A percentile compares a stretch with the other conserved stretches of the same genome.
Evolutionary conservation across 2,888 invertebrate genomes (phyloP).

Genomic region (Morinoia aosen): DNA sequence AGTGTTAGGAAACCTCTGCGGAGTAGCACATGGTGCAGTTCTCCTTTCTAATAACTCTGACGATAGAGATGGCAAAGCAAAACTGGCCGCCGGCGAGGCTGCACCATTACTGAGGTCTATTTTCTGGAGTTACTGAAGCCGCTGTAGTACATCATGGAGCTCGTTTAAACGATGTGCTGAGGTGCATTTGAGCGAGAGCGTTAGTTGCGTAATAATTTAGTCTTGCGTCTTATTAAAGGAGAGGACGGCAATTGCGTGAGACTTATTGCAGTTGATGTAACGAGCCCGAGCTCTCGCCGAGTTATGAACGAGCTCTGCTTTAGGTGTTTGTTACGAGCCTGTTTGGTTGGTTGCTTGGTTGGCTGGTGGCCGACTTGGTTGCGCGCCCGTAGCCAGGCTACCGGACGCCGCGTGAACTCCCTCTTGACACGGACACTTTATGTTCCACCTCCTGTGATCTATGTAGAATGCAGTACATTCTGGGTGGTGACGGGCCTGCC

Average conservation of each 20-base stretch:
- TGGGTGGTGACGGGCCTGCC: not conserved
- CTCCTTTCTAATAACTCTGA: not conserved
- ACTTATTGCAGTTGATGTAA: conserved; percentile 44
- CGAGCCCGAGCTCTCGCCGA: conserved; percentile 20
- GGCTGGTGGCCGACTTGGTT: not conserved
- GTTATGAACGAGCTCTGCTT: conserved; percentile 43
- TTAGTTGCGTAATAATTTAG: conserved; percentile 39
- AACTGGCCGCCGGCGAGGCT: not conserved
- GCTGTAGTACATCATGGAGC: not conserved
- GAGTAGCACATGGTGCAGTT: not conserved
- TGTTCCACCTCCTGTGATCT: not conserved
- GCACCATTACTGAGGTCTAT: not conserved
- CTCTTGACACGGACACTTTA: not conserved
- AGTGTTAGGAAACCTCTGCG: not conserved
- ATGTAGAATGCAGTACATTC: not conserved
- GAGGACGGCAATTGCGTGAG: conserved; percentile 40
- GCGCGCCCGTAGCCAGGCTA: not conserved
- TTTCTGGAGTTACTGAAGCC: conserved; percentile 17
- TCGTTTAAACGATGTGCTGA: conserved; percentile 14
- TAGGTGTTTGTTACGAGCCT: not conserved
- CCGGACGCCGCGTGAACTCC: not conserved
- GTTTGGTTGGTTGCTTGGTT: conserved; percentile 3
- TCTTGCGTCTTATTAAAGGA: conserved; percentile 47
- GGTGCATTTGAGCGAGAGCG: conserved; percentile 32
- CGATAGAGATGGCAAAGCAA: not conserved